These are phyloP conservation scores for Muntiacus muntjak DNA, from an alignment of 2,113 vertebrate genomes.

Conservation along the genomic window DNA sequence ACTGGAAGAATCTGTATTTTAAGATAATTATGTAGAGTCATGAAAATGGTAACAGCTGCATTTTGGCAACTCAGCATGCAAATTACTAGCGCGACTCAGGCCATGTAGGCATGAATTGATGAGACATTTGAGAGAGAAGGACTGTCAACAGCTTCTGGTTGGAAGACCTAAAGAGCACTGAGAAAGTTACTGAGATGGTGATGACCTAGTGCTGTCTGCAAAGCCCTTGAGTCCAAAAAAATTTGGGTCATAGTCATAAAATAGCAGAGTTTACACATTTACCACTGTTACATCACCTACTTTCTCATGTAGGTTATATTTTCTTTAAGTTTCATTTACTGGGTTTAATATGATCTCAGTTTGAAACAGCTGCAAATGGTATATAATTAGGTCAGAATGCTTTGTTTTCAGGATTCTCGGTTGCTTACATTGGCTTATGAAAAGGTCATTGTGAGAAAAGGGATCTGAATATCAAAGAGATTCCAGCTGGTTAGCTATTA, in stretches of 20 bases:
- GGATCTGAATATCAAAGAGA: conserved; percentile 60
- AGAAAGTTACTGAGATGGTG: conserved; percentile 38
- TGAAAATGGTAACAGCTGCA: conserved; percentile 73
- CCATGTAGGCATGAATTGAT: conserved; percentile 63
- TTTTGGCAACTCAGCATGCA: conserved; percentile 64
- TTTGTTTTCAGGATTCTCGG: conserved; percentile 65
- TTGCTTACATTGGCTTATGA: conserved; percentile 64
- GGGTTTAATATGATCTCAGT: background rate
- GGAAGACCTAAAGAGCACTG: conserved; percentile 21
- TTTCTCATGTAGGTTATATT: conserved; percentile 21
- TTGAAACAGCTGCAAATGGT: conserved; percentile 63
- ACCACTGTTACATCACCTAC: background rate
- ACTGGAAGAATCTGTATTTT: conserved; percentile 56
- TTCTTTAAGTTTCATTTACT: conserved; percentile 39
- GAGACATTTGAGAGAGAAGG: conserved; percentile 59
- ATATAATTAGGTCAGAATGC: conserved; percentile 67
- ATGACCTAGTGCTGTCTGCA: background rate
- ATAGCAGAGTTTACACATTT: background rate
- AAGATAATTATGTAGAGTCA: conserved; percentile 62
- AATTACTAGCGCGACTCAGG: conserved; percentile 72
- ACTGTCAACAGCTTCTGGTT: conserved; percentile 39
- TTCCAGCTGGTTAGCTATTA: conserved; percentile 71
- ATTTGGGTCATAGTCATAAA: background rate
- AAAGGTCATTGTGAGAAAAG: conserved; percentile 65
- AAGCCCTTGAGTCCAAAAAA: conserved; percentile 32